Base-by-base conservation (phyloP, 2,797 vertebrate species). In the Tachyglossus aculeatus region DNA sequence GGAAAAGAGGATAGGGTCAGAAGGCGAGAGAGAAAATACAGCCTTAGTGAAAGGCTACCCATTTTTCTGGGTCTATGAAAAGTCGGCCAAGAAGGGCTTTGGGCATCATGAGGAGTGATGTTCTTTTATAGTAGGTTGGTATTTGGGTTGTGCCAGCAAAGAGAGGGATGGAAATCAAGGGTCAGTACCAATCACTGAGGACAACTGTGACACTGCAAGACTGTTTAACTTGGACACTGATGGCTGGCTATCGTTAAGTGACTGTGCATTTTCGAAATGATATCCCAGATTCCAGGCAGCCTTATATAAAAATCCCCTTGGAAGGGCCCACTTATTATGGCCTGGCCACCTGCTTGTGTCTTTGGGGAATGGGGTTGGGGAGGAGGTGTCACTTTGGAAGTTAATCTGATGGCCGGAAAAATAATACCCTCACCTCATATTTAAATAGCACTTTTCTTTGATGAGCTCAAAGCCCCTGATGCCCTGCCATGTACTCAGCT, bases 191-290 rank as follows among this genome's bases (percentile, higher is more conserved):
- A 29, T 31, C 21, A n/a, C 14, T n/a, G 9, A 2, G 24, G 27
- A 40, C 70, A 51, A 74, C 70, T 73, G 62, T 62, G 54, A 48
- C 25, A 66, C 65, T 50, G 36, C 24, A 24, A 69, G 32, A 32
- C 32, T 22, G 10, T 32, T 52, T 44, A 39, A 54, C 45, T 25
- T 58, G 47, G 38, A 19, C 45, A 57, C 37, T 63, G 9, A 54
- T 13, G 47, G 37, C 9, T 8, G 7, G 39, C 43, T 61, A 15
- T 37, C 33, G 40, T 24, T 40, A 7, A 18, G 15, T 27, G 15
- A 5, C 11, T 19, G 40, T 38, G n/a, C 41, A 31, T 21, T 41
- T 36, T 41, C 22, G 38, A 40, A 22, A 10, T n/a, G 29, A 16
- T 31, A 27, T 36, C 39, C 41, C 52, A 37, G 40, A 15, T 24